phyloP scores from a whole-genome alignment of 1,140 invertebrate genomes.

The Microplitis mediator region DNA sequence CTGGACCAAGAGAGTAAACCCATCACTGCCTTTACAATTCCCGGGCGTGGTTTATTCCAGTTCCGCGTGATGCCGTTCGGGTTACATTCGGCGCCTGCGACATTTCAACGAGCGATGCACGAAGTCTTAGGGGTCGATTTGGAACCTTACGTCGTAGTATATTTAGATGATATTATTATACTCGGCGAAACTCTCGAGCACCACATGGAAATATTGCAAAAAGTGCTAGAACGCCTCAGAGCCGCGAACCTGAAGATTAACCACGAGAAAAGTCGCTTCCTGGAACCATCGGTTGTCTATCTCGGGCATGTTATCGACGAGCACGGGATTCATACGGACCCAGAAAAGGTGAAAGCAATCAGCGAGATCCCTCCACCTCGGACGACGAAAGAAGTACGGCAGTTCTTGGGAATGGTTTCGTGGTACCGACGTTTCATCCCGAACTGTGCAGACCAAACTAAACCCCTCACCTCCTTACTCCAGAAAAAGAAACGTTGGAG shows the following conservation, averaged over 20 bases:
- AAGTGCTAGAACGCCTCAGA: conserved; percentile 32
- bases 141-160: background rate
- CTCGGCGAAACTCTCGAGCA: background rate
- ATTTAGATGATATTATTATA: background rate
- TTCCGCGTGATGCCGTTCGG: conserved; percentile 46
- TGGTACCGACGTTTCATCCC: background rate
- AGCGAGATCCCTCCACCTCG: background rate
- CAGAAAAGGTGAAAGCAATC: background rate
- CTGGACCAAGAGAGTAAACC: conserved; percentile 1
- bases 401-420: background rate
- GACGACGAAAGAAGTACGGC: background rate
- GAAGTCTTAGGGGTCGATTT: conserved; percentile 8
- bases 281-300: too few species aligned
- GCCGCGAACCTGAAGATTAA: conserved; percentile 36
- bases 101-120: conserved; percentile 42
- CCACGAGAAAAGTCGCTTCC: conserved; percentile 40
- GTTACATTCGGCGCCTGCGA: conserved; percentile 40
- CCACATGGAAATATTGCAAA: conserved; percentile 31
- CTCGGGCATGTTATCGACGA: too few species aligned
- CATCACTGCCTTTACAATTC: background rate
- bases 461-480: background rate
- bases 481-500: background rate
- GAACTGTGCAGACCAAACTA: background rate
- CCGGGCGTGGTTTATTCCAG: background rate
- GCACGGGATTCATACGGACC: conserved; percentile 2